These are phyloP conservation scores for Bombus waltoni DNA, from an alignment of 1,140 invertebrate genomes.

Conservation along the genomic window DNA sequence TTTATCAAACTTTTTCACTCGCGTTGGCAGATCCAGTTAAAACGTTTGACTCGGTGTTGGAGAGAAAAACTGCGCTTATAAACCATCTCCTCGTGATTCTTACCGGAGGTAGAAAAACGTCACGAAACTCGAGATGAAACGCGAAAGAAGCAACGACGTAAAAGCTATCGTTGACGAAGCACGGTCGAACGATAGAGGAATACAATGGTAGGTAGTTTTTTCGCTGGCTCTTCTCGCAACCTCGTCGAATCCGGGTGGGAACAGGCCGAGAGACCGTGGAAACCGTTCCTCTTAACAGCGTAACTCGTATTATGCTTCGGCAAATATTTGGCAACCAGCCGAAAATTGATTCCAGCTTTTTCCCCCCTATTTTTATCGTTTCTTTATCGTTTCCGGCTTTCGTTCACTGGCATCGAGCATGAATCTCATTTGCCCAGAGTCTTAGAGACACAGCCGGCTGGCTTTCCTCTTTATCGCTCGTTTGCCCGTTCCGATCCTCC, in stretches of 20 bases:
- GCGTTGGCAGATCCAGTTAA: background rate
- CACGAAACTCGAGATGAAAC: background rate
- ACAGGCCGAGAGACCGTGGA: too few relatives aligned
- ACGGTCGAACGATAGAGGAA: background rate
- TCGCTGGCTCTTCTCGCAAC: background rate
- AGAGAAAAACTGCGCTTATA: background rate
- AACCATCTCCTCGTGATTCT: background rate
- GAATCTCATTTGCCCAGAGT: conserved; percentile 41
- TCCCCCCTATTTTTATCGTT: background rate
- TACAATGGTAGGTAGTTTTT: background rate
- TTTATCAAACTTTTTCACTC: background rate
- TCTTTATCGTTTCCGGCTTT: background rate
- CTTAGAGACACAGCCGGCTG: background rate
- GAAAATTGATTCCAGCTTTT: conserved; percentile 19
- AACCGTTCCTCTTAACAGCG: background rate
- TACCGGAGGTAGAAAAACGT: background rate
- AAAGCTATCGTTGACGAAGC: background rate
- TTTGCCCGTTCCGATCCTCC: background rate
- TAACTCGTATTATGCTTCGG: conserved; percentile 18
- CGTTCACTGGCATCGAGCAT: conserved; percentile 6
- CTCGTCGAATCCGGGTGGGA: too few relatives aligned
- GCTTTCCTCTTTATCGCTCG: background rate
- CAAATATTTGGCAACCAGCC: conserved; percentile 38
- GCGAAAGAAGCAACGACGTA: background rate
- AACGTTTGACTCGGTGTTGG: background rate